A percentile compares a stretch with the other conserved stretches of the same genome.
These are phyloP conservation scores for Brachylomia viminalis DNA, from an alignment of 2,888 invertebrate genomes.

Conservation along the genomic window DNA sequence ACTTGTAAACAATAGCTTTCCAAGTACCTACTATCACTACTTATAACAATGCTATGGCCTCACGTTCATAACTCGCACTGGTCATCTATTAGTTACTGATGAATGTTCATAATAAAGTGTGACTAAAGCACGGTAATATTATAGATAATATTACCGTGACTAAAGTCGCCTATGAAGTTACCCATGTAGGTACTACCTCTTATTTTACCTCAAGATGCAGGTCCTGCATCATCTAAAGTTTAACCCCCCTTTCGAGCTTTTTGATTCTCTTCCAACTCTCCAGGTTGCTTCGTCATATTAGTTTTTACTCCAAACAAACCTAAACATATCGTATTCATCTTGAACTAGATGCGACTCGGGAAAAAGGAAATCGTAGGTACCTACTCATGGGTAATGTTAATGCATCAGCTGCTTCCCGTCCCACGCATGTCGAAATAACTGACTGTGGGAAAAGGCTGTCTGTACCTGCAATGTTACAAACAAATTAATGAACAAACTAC, in stretches of 20 bases:
- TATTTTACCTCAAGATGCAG: neutral
- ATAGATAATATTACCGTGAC: too few species aligned
- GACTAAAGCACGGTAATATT: too few species aligned
- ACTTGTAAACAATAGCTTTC: neutral
- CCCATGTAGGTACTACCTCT: neutral
- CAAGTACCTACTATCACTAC: neutral
- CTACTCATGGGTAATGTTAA: conserved; percentile 38
- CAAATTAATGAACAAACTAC: conserved; percentile 2
- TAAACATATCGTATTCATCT: conserved; percentile 3
- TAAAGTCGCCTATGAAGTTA: too few species aligned
- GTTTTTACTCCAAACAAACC: conserved; percentile 8
- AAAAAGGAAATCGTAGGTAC: neutral
- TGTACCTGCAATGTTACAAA: conserved; percentile 14
- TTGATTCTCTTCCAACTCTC: neutral
- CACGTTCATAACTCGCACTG: neutral
- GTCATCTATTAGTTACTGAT: neutral
- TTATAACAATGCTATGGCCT: neutral
- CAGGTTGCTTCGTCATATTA: neutral
- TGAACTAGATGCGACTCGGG: conserved; percentile 14
- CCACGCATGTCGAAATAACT: conserved; percentile 48
- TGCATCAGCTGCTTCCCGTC: conserved; percentile 49
- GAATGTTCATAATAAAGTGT: too few species aligned
- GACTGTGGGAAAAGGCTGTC: conserved; percentile 11
- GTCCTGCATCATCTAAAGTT: neutral
- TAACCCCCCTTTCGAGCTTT: neutral